Base-by-base conservation (phyloP, 1,140 invertebrate genomes). In the Ectropis grisescens region DNA sequence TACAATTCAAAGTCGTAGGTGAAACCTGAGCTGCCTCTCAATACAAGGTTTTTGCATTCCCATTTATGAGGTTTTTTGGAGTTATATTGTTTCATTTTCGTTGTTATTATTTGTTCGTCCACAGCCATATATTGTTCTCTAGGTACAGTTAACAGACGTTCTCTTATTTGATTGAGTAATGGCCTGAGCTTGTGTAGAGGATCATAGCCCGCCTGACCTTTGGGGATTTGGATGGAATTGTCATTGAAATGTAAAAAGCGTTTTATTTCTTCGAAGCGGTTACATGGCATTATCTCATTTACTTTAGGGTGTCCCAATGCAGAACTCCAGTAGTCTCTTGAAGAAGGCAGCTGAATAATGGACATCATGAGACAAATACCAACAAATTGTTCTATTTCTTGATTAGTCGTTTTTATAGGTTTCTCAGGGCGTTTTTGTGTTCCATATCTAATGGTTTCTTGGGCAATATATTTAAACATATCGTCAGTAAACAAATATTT, bases 231-330 rank as follows among this genome's bases (percentile, higher is more conserved):
- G 11, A 13, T 34, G 2, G 32, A 34, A 25, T 34, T 34, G 8
- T 23, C 19, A 13, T 34, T 34, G 23, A 34, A 34, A 34, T 34
- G 32, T 3, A 34, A 11, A 12, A 24, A 34, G 8, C 24, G 32
- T 13, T 34, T 34, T 12, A 34, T 34, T 14, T 23, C 24, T 25
- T 34, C 32, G 11, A 12, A 34, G 2, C 32, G 24, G 11, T 25
- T 34, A 34, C 32, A 34, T 2, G 32, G 25, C 32, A 34, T 34
- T 13, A 34, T 12, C 25, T 16, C 7, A 16, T 7, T 15, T 2
- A 34, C 19, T 34, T 24, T 23, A 5, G 23, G 32, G 24, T 34
- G 19, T 19, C 32, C 32, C 32, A 13, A 12, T 13, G 9, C 11
- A 2, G 28, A 2, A 12, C 28, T 29, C 28, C 28, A 29, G 28